Evolutionary conservation across 2,888 invertebrate species (phyloP), one percentile per base, ranked within the genome.

Genomic region (Eurois occulta): DNA sequence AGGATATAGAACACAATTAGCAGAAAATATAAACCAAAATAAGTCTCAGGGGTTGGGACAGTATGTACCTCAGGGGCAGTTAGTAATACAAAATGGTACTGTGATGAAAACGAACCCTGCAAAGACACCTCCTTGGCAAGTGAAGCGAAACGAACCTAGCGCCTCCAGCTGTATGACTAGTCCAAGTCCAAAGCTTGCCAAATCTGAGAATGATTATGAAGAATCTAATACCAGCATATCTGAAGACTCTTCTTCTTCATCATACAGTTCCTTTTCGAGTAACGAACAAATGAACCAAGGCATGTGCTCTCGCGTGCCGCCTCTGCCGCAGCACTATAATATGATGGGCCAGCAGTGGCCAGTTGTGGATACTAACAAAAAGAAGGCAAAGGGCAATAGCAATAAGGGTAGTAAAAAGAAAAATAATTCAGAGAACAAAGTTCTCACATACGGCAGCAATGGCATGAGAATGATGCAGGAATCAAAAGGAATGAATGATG

Each of bases 221-320:
- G 96, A 96, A 64, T 88, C 92, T 0, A 94, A 92, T 77, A 89
- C 92, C n/a, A 94, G 92, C 78, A 87, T 93, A 87, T 93, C 95
- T 60, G 96, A 96, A 72, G 96, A 96, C 74, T 93, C 95, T 11
- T 91, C 94, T 7, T 88, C 93, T 60, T 91, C 84, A 16, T 84
- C 94, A 38, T 94, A 92, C 41, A 94, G 92, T 85, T 93, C 94
- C 0, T 95, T 93, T 81, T 89, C 94, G 11, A 94, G 91, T 83
- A 95, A 92, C 81, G 95, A 96, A 58, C 93, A 94, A 81, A 83
- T 90, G 0, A 90, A 93, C n/a, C 97, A 97, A 87, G 97, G 96
- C 58, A 97, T 97, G 90, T 98, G 97, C 88, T 97, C 98, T 81
- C 97, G 98, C 80, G 98, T 98, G 18, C 98, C 98, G 35, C 98